Evolutionary conservation across 1,140 invertebrate genomes (phyloP), one percentile per base, ranked within the genome.

Genomic region (Cyrtorhinus lividipennis): DNA sequence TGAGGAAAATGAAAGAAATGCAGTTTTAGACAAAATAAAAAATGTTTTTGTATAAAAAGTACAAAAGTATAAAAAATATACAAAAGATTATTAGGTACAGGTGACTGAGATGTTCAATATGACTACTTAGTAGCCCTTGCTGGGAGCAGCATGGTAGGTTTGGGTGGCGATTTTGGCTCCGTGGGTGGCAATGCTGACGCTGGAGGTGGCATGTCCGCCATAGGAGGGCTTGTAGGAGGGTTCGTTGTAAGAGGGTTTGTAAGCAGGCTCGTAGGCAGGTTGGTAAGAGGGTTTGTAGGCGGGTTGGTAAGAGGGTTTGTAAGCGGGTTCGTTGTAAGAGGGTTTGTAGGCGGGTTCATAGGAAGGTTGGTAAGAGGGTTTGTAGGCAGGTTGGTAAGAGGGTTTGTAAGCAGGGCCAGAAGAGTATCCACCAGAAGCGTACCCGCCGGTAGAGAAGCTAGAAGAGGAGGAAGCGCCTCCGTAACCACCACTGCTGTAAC

Each of bases 161-260:
- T 20, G 24, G 24, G 56, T 57, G 3, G 56, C 20, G 56, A 57
- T 57, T 57, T 57, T 57, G 26, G 27, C 44, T 20, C 44, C 44
- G 59, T 38, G 27, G 26, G 27, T 61, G 5, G 59, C 18, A 26
- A 44, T 61, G 18, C 2, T 48, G 23, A 61, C 44, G 59, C 27
- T 61, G 59, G 27, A 44, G 26, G 22, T 61, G 26, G 27, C 44
- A 15, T 61, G 27, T 10, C 27, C 27, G 23, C 56, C 56, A 24
- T 57, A 57, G 56, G 56, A 57, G 2, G 56, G 56, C 24, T 57
- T 57, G 27, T 61, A 44, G n/a, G 59, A 46, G 59, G 59, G 59
- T 12, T 61, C 59, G 24, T 57, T 20, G 56, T 57, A 57, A 2
- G 56, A 57, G 20, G 56, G 56, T 57, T 57, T 3, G 56, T 57